These are phyloP conservation scores for Spisula solida DNA, from an alignment of 2,888 invertebrate species.

Conservation along the genomic window DNA sequence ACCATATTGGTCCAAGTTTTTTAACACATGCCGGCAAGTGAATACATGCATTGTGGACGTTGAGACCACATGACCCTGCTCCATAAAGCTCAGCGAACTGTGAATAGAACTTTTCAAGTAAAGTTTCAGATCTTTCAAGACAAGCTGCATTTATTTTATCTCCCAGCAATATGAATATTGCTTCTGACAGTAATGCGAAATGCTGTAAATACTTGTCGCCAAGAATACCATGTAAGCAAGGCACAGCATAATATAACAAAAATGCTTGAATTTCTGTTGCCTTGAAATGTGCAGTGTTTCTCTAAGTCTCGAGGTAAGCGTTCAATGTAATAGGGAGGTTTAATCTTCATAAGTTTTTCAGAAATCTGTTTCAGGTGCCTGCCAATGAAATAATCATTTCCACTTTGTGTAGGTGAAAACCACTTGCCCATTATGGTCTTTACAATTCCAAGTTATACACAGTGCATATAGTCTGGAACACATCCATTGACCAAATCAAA, in stretches of 20 bases:
- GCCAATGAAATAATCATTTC: slow-evolving; percentile 57
- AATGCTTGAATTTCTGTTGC: slow-evolving; percentile 71
- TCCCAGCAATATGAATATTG: slow-evolving; percentile 65
- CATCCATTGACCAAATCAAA: slow-evolving; percentile 55
- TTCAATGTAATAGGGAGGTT: slow-evolving; percentile 66
- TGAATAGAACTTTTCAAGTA: slow-evolving; percentile 58
- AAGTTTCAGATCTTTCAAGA: slow-evolving; percentile 49
- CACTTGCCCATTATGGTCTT: slow-evolving; percentile 56
- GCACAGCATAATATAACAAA: slow-evolving; percentile 64
- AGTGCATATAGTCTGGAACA: slow-evolving; percentile 69
- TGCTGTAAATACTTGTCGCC: slow-evolving; percentile 61
- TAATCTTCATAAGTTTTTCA: slow-evolving; percentile 47
- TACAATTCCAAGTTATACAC: slow-evolving; percentile 49
- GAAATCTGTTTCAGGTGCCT: slow-evolving; percentile 54
- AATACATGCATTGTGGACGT: slow-evolving; percentile 62
- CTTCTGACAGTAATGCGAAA: slow-evolving; percentile 61
- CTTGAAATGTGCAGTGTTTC: slow-evolving; percentile 67
- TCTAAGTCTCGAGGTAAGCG: slow-evolving; percentile 68
- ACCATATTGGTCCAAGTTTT: slow-evolving; percentile 60
- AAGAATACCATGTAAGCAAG: slow-evolving; percentile 64
- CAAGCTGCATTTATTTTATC: slow-evolving; percentile 57
- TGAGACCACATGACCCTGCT: slow-evolving; percentile 57
- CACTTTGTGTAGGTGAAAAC: slow-evolving; percentile 55
- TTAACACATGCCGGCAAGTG: slow-evolving; percentile 56
- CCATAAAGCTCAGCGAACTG: slow-evolving; percentile 59